These are phyloP conservation scores for Castor canadensis DNA, from an alignment of 2,113 vertebrate genomes.

Conservation along the genomic window DNA sequence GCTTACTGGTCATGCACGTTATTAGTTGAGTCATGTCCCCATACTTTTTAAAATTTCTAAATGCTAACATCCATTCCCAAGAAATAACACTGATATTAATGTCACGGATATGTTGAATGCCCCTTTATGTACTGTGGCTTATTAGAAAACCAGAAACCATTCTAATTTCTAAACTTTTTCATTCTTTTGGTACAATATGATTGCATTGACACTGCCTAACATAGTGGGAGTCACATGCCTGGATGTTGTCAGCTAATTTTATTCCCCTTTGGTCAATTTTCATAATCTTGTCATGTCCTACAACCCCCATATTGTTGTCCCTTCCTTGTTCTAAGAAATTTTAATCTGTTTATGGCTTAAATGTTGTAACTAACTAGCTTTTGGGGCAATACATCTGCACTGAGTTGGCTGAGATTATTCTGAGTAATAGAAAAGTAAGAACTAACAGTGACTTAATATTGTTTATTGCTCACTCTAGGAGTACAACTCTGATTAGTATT, in stretches of 20 bases:
- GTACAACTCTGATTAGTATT: not conserved
- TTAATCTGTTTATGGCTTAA: not conserved
- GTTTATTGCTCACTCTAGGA: not conserved
- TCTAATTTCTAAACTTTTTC: not conserved
- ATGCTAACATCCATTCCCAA: not conserved
- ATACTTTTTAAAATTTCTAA: not conserved
- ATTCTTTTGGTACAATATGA: not conserved
- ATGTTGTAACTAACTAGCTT: not conserved
- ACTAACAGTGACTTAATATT: not conserved
- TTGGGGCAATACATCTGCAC: not conserved
- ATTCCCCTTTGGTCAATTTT: not conserved
- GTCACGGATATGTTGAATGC: not conserved
- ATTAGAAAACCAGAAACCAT: not conserved
- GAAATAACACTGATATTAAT: not conserved
- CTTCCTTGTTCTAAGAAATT: not conserved
- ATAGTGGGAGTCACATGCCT: not conserved
- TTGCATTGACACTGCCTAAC: not conserved
- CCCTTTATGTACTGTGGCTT: not conserved
- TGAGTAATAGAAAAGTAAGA: not conserved
- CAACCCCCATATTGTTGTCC: not conserved
- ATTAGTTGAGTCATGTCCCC: no score
- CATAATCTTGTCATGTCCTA: not conserved
- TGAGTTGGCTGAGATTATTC: not conserved
- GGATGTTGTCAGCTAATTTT: not conserved
- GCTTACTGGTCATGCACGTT: no score